These are phyloP conservation scores for Tragopan temminckii DNA, from an alignment of 2,797 vertebrate species.

Conservation along the genomic window DNA sequence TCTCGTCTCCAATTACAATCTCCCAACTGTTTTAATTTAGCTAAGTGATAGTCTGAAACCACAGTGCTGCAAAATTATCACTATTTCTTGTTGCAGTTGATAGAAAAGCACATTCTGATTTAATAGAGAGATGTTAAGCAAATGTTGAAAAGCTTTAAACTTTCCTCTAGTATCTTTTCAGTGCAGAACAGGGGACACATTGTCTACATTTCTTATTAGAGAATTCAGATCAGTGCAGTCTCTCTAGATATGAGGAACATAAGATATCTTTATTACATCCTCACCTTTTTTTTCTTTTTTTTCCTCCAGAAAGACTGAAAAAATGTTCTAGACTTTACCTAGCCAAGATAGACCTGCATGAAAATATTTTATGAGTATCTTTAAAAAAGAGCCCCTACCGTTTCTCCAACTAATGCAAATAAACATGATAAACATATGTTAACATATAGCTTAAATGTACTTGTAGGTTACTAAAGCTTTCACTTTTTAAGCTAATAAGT, in stretches of 20 bases:
- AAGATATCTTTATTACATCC: neutral
- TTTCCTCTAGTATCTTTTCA: neutral
- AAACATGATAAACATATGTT: neutral
- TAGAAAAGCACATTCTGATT: neutral
- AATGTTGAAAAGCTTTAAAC: neutral
- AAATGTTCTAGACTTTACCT: neutral
- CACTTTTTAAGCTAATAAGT: conserved; percentile 13
- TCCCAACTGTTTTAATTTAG: neutral
- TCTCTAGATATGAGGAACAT: neutral
- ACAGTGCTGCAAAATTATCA: neutral
- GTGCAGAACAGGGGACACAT: neutral
- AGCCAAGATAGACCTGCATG: neutral
- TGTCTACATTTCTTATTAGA: neutral
- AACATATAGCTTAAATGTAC: neutral
- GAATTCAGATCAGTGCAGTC: neutral
- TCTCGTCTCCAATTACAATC: neutral
- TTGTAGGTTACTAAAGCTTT: conserved; percentile 9
- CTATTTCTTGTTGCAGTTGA: neutral
- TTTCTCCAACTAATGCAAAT: neutral
- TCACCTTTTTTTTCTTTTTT: neutral
- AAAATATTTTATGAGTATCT: neutral
- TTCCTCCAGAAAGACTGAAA: neutral
- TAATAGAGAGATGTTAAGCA: neutral
- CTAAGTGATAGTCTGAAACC: neutral
- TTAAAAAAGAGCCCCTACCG: neutral